Conservation (phyloP, 2,888 invertebrate genomes). For the Acanthoscelides obtectus region DNA sequence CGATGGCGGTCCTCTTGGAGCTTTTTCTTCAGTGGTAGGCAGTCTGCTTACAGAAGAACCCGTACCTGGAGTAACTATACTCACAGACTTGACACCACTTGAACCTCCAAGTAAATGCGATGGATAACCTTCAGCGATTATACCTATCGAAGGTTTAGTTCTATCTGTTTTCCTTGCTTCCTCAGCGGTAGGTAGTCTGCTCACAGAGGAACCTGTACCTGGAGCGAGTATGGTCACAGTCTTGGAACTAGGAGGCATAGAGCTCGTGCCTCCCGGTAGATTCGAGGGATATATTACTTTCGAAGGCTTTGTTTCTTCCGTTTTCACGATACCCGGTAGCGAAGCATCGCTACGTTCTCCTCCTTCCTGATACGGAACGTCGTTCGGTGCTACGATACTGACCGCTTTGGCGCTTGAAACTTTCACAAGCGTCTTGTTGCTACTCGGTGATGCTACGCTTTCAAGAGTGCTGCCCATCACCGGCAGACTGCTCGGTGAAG, state of each 20-base stretch:
- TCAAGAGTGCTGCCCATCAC: background rate
- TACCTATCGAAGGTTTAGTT: too few relatives aligned
- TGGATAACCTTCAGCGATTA: too few relatives aligned
- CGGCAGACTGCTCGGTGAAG: background rate
- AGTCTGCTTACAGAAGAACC: background rate
- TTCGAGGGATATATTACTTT: background rate
- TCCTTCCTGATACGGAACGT: background rate
- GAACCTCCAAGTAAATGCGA: too few relatives aligned
- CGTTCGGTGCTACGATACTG: background rate
- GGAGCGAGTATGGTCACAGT: too few relatives aligned
- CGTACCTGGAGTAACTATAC: background rate
- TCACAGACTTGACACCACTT: background rate
- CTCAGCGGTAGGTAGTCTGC: too few relatives aligned
- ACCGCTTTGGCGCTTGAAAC: background rate
- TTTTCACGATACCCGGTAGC: too few relatives aligned
- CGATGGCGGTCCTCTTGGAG: background rate
- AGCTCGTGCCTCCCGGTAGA: too few relatives aligned
- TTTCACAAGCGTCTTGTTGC: background rate
- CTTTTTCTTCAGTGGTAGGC: background rate
- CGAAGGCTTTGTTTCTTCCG: too few relatives aligned
- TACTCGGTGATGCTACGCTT: background rate
- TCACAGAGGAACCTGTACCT: too few relatives aligned
- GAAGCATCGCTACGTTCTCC: too few relatives aligned
- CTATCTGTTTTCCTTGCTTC: too few relatives aligned
- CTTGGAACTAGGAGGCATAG: too few relatives aligned